Conservation (phyloP, 2,113 vertebrate species). For the Odocoileus virginianus region DNA sequence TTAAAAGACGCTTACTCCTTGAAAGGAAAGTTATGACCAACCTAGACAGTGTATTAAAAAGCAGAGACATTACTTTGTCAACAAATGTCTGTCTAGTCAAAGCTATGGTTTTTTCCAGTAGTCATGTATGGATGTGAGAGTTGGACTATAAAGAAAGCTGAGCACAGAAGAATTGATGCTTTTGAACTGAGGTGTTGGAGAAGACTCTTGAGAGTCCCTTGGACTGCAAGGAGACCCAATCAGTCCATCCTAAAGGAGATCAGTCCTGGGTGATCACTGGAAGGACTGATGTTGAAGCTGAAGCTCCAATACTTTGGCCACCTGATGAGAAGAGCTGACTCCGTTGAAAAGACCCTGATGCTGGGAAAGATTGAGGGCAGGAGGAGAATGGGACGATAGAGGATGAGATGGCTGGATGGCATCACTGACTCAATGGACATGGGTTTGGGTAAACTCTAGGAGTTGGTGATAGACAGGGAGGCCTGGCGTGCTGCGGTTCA, state of each 20-base stretch:
- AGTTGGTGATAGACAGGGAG: background rate
- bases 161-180: background rate
- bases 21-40: background rate
- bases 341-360: background rate
- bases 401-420: background rate
- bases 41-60: background rate
- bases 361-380: background rate
- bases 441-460: background rate
- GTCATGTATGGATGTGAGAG: background rate
- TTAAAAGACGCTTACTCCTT: background rate
- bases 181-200: background rate
- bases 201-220: background rate
- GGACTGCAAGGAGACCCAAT: background rate
- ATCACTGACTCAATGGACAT: background rate
- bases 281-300: background rate
- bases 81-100: background rate
- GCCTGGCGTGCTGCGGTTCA: fast-evolving
- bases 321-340: background rate
- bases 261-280: background rate
- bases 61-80: background rate
- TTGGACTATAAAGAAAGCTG: background rate
- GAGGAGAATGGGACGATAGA: background rate
- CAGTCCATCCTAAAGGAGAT: background rate
- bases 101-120: background rate
- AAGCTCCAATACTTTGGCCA: background rate